Evolutionary conservation across 2,113 vertebrate genomes (phyloP).

Genomic region (Charadrius vociferus): DNA sequence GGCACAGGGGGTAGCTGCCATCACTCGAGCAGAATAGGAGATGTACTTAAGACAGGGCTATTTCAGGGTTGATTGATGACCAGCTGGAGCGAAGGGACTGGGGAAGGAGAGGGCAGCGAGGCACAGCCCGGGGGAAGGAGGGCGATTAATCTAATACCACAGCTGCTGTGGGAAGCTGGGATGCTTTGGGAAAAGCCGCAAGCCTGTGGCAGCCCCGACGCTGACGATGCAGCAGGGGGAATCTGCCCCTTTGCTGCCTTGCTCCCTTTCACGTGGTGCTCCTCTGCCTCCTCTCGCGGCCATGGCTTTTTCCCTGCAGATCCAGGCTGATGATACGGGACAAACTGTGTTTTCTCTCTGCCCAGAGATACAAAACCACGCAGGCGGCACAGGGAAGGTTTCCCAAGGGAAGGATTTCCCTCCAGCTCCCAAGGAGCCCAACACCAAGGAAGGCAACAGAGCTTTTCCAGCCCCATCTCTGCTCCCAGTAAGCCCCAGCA

Average conservation of each 20-base stretch:
- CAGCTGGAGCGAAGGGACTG: neutral
- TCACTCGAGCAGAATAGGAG: neutral
- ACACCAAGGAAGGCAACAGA: neutral
- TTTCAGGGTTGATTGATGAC: neutral
- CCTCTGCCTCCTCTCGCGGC: neutral
- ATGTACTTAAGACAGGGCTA: neutral
- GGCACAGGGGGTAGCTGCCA: neutral
- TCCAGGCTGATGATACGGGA: neutral
- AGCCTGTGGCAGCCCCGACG: fast-evolving
- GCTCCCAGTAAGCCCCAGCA: neutral
- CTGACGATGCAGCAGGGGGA: neutral
- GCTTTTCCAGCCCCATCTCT: neutral
- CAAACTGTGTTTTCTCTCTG: neutral
- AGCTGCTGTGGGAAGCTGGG: neutral
- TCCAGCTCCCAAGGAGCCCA: neutral
- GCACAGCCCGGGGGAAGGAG: neutral
- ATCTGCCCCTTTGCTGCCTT: neutral
- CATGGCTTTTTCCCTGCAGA: neutral
- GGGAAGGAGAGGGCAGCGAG: neutral
- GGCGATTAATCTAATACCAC: neutral
- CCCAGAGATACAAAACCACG: neutral
- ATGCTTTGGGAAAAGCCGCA: neutral
- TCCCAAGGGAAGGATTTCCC: neutral
- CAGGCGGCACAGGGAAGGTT: neutral
- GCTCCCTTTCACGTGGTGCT: fast-evolving